Evolutionary conservation across 2,888 invertebrate species (phyloP).

Genomic region (Epicampocera succincta): DNA sequence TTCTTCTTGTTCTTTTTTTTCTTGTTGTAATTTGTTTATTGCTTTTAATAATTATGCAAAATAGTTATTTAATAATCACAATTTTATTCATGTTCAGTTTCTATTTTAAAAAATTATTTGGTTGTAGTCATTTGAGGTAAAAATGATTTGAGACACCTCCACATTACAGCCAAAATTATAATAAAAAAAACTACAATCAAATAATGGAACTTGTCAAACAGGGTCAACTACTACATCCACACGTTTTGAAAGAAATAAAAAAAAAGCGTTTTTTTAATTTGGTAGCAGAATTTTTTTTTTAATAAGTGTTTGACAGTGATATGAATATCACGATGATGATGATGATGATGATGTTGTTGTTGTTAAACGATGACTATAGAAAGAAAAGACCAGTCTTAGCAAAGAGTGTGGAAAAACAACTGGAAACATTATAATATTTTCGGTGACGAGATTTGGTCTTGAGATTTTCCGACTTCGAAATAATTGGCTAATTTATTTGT

Average conservation of each 20-base stretch:
- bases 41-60: conserved; percentile 15
- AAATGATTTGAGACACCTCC: conserved; percentile 54
- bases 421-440: too few species aligned
- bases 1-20: not conserved
- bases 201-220: conserved; percentile 38
- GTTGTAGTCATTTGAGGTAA: conserved; percentile 12
- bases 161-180: conserved; percentile 28
- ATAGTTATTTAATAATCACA: not conserved
- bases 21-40: conserved; percentile 2
- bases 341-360: conserved; percentile 22
- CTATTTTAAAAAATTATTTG: conserved; percentile 5
- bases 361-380: conserved; percentile 22
- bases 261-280: conserved; percentile 8
- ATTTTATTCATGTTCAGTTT: not conserved
- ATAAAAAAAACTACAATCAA: conserved; percentile 24
- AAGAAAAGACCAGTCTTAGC: not conserved
- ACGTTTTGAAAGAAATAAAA: conserved; percentile 45
- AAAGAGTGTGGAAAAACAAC: not conserved
- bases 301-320: not conserved
- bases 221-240: conserved; percentile 55
- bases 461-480: too few species aligned
- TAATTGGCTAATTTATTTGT: too few species aligned
- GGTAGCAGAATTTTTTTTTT: conserved; percentile 18
- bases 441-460: too few species aligned
- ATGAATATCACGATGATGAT: conserved; percentile 4